A percentile compares a stretch with the other conserved stretches of the same genome.
Conservation (phyloP, 2,113 vertebrate species). For the Aythya baeri region DNA sequence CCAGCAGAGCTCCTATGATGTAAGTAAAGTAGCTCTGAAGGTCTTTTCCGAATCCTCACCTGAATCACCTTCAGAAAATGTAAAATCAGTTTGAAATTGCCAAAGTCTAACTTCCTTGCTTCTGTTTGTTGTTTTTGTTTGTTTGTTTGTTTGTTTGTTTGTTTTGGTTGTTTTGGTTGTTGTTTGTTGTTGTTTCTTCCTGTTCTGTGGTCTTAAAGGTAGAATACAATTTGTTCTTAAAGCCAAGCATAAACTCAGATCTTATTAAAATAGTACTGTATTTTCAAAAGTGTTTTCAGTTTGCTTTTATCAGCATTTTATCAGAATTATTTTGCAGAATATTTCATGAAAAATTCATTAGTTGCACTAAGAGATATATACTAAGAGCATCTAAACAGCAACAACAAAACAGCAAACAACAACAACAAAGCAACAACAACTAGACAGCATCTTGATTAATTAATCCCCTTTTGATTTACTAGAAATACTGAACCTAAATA, state of each 20-base stretch:
- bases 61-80: not conserved
- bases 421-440: no score
- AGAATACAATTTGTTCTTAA: not conserved
- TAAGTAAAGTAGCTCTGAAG: not conserved
- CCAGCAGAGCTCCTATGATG: not conserved
- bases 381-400: not conserved
- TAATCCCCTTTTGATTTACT: not conserved
- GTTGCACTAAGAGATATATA: not conserved
- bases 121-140: not conserved
- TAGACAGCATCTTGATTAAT: not conserved
- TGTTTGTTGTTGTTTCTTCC: not conserved
- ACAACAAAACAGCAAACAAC: no score
- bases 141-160: not conserved
- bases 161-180: no score
- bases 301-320: not conserved
- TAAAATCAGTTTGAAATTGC: fast-evolving
- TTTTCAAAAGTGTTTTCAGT: not conserved
- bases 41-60: not conserved
- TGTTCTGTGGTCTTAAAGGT: not conserved
- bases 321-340: not conserved
- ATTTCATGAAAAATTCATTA: not conserved
- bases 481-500: not conserved
- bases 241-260: not conserved
- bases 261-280: not conserved
- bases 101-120: not conserved